phyloP scores from a whole-genome alignment of 1,140 invertebrate genomes.

The Lamellibrachia luymesi region DNA sequence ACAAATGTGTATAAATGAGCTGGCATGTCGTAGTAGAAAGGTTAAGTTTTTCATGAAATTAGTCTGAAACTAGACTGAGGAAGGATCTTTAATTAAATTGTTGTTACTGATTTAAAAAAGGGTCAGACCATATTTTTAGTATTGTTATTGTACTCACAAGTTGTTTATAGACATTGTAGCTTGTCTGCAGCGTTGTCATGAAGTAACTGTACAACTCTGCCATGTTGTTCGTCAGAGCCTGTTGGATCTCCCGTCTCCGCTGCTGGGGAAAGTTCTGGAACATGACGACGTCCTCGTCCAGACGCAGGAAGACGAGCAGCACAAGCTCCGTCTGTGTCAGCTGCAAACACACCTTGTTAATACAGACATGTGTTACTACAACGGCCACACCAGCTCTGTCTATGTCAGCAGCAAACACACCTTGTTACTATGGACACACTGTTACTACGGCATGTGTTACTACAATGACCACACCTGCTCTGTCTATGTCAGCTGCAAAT shows the following conservation, averaged over 20 bases:
- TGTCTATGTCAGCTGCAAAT: neutral
- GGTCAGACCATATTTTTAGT: neutral
- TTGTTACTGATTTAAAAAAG: neutral
- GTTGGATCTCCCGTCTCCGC: constrained; percentile 82
- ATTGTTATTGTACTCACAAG: constrained; percentile 35
- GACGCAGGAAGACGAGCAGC: constrained; percentile 76
- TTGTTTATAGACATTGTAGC: constrained; percentile 16
- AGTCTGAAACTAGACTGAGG: neutral
- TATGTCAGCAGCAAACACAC: neutral
- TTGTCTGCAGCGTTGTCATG: constrained; percentile 55
- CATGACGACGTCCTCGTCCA: constrained; percentile 87
- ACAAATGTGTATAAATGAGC: too few relatives aligned
- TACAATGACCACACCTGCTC: neutral
- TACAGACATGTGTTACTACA: neutral
- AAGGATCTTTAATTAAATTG: neutral
- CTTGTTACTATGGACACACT: neutral
- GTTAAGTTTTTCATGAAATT: too few relatives aligned
- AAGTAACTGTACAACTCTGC: constrained; percentile 78
- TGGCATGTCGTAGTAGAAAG: too few relatives aligned
- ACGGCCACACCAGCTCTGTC: too few relatives aligned
- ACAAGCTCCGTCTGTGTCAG: constrained; percentile 72
- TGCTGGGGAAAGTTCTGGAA: constrained; percentile 68
- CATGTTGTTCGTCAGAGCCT: constrained; percentile 81
- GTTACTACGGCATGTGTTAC: neutral
- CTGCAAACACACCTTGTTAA: neutral